Percentiles rank a stretch among this genome's conserved stretches.
phyloP scores from a whole-genome alignment of 2,113 vertebrate genomes.

The Clarias magur region DNA sequence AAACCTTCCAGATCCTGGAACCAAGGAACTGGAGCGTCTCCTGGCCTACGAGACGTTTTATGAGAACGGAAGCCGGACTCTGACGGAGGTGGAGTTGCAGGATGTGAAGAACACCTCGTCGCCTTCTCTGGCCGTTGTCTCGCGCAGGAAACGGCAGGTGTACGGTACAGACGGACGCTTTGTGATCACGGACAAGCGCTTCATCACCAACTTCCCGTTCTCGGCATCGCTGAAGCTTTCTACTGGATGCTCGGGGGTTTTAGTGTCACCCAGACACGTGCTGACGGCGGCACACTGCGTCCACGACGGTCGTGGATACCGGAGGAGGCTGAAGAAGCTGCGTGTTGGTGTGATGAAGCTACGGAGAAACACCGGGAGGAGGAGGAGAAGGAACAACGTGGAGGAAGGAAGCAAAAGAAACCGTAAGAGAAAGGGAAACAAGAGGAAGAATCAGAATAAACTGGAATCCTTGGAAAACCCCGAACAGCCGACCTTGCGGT shows the following conservation, averaged over 20 bases:
- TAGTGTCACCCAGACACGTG: constrained; percentile 83
- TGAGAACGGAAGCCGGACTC: constrained; percentile 82
- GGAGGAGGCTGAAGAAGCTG: constrained; percentile 74
- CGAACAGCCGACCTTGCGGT: constrained; percentile 79
- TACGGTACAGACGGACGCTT: constrained; percentile 88
- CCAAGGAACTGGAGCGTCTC: neutral
- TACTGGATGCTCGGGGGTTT: constrained; percentile 86
- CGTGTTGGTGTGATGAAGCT: constrained; percentile 83
- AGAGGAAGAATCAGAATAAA: constrained; percentile 35
- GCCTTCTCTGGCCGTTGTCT: neutral
- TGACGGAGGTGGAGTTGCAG: constrained; percentile 77
- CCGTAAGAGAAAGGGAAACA: constrained; percentile 12
- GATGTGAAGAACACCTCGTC: neutral
- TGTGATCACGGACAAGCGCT: constrained; percentile 84
- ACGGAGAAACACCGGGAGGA: constrained; percentile 49
- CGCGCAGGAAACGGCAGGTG: constrained; percentile 80
- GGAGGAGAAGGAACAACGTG: constrained; percentile 20
- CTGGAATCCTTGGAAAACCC: neutral
- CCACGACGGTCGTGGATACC: constrained; percentile 83
- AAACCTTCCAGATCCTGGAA: constrained; percentile 57
- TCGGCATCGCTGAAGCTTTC: constrained; percentile 87
- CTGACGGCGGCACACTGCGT: constrained; percentile 91
- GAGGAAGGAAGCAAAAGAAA: constrained; percentile 6
- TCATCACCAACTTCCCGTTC: constrained; percentile 85
- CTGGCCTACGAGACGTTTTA: constrained; percentile 64